Percentiles rank a stretch among this genome's conserved stretches.
These are phyloP conservation scores for Hydraecia micacea DNA, from an alignment of 2,888 invertebrate genomes.

Conservation along the genomic window DNA sequence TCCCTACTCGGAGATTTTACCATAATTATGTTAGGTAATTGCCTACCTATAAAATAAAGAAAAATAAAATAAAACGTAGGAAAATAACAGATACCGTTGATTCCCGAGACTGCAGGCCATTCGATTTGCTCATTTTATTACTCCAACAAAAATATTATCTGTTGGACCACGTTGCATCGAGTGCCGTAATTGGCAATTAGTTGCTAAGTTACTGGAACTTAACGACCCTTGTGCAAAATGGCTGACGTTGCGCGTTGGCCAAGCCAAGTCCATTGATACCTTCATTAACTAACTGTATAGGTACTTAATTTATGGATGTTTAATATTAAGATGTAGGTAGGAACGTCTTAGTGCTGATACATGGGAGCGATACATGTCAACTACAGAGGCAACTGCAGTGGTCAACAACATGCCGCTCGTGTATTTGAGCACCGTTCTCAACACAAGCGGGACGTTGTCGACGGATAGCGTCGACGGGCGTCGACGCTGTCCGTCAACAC, in stretches of 20 bases:
- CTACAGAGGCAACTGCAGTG: too few species aligned
- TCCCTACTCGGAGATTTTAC: too few species aligned
- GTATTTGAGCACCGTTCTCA: too few species aligned
- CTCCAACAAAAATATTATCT: conserved; percentile 30
- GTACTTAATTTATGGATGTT: neutral
- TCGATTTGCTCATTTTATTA: neutral
- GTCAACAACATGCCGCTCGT: too few species aligned
- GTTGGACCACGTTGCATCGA: conserved; percentile 23
- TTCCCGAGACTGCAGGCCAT: neutral
- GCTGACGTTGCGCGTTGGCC: conserved; percentile 14
- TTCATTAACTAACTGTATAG: conserved; percentile 10
- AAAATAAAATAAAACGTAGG: too few species aligned
- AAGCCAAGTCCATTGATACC: conserved; percentile 15
- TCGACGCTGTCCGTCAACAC: too few species aligned
- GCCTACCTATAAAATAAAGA: too few species aligned
- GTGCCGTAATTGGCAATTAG: conserved; percentile 40
- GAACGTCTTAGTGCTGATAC: neutral
- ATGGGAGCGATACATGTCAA: too few species aligned
- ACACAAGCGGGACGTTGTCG: too few species aligned
- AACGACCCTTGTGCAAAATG: conserved; percentile 15
- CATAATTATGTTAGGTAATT: too few species aligned
- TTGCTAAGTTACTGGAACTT: conserved; percentile 24
- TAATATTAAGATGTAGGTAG: neutral
- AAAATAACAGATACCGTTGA: neutral
- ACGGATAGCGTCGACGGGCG: too few species aligned